A percentile compares a stretch with the other conserved stretches of the same genome.
These are phyloP conservation scores for Psephotus haematonotus DNA, from an alignment of 2,113 vertebrate genomes.

Conservation along the genomic window DNA sequence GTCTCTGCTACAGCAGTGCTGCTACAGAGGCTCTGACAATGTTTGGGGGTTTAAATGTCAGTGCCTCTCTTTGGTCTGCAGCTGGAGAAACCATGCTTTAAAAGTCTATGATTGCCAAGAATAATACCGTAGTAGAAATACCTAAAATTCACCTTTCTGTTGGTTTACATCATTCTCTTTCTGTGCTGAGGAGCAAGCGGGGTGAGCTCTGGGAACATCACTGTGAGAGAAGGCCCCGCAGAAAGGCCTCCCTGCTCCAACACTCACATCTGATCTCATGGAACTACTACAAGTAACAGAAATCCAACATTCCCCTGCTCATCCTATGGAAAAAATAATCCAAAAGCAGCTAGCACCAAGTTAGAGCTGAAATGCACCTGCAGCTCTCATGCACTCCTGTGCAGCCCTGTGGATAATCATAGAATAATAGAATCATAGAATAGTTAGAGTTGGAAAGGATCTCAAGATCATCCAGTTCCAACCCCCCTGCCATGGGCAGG, in stretches of 20 bases:
- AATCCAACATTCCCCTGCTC: background rate
- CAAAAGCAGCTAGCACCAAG: rapidly evolving
- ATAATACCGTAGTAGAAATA: background rate
- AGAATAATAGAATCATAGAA: too few relatives aligned
- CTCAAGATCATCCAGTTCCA: too few relatives aligned
- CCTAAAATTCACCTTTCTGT: background rate
- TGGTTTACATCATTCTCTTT: background rate
- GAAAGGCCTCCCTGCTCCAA: background rate
- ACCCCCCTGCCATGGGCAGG: rapidly evolving
- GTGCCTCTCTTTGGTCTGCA: background rate
- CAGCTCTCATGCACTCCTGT: rapidly evolving
- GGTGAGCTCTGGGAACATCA: background rate
- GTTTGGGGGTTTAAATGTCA: background rate
- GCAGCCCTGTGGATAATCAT: background rate
- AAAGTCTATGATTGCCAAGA: background rate
- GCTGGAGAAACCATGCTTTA: background rate
- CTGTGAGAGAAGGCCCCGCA: background rate
- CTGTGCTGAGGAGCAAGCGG: background rate
- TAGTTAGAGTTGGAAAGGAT: too few relatives aligned
- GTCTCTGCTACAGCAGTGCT: background rate
- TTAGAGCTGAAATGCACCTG: background rate
- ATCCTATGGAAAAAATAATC: background rate
- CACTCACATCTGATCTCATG: background rate
- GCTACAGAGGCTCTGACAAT: background rate
- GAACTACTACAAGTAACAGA: background rate